A percentile compares a stretch with the other conserved stretches of the same genome.
These are phyloP conservation scores for Rhynchotus rufescens DNA, from an alignment of 2,797 vertebrate genomes.

Conservation along the genomic window DNA sequence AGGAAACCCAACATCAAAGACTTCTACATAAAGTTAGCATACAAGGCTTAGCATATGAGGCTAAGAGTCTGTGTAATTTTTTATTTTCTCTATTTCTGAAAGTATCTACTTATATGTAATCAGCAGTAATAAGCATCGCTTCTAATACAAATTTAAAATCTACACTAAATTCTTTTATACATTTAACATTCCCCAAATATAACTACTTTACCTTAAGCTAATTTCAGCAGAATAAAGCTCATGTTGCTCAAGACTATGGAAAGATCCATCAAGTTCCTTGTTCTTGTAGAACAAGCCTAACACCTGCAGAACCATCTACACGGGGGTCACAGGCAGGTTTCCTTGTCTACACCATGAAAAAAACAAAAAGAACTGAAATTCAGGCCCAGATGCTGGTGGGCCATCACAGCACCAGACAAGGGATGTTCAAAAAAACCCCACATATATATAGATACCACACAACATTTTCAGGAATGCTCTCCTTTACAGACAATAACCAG, in stretches of 20 bases:
- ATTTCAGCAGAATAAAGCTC: slow-evolving; percentile 9
- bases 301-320: not conserved
- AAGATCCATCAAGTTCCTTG: not conserved
- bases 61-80: not conserved
- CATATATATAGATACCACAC: not conserved
- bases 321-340: not conserved
- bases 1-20: not conserved
- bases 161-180: not conserved
- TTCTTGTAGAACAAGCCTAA: not conserved
- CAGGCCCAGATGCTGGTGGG: not conserved
- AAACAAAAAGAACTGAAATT: slow-evolving; percentile 4
- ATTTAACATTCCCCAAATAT: not conserved
- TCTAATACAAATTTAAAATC: not conserved
- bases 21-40: not conserved
- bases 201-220: not conserved
- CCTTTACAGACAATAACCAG: not conserved
- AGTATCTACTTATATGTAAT: not conserved
- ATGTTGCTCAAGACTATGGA: not conserved
- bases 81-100: not conserved
- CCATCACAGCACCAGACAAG: not conserved
- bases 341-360: not conserved
- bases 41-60: not conserved
- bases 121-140: not conserved
- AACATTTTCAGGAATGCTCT: not conserved
- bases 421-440: not conserved